Conservation (phyloP, 2,113 vertebrate species). For the Macaca mulatta region DNA sequence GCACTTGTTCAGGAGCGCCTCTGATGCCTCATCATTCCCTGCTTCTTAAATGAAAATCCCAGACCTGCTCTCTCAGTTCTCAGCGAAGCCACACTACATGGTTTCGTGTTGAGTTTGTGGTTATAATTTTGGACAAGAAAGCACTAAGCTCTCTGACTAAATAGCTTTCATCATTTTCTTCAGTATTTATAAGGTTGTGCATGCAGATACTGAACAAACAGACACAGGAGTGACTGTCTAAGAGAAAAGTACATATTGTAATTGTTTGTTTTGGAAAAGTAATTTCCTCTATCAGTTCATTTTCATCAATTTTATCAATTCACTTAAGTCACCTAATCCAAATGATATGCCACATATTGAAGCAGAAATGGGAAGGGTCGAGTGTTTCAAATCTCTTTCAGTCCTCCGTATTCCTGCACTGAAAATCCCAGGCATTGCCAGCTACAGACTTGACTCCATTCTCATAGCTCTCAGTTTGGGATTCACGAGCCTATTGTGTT, state of each 20-base stretch:
- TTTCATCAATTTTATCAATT: conserved; percentile 54
- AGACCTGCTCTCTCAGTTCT: not conserved
- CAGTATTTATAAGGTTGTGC: not conserved
- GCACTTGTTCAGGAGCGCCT: not conserved
- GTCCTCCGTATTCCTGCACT: not conserved
- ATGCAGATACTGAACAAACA: conserved; percentile 22
- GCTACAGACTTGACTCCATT: not conserved
- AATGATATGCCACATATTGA: not conserved
- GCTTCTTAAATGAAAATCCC: not conserved
- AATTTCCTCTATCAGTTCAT: conserved; percentile 59
- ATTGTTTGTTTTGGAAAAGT: conserved; percentile 57
- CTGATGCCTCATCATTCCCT: not conserved
- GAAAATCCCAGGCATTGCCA: not conserved
- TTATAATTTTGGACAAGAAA: conserved; percentile 3
- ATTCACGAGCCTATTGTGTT: not conserved
- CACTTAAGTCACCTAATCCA: conserved; percentile 8
- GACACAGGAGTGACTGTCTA: not conserved
- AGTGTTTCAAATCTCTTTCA: not conserved
- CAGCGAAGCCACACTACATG: not conserved
- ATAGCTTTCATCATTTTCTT: not conserved
- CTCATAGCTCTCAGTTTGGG: not conserved
- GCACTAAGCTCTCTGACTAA: not conserved
- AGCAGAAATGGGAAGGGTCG: not conserved
- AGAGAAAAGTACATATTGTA: conserved; percentile 52
- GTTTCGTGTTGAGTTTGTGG: not conserved